Evolutionary conservation across 2,888 invertebrate genomes (phyloP).

Genomic region (Copidosoma aretas): DNA sequence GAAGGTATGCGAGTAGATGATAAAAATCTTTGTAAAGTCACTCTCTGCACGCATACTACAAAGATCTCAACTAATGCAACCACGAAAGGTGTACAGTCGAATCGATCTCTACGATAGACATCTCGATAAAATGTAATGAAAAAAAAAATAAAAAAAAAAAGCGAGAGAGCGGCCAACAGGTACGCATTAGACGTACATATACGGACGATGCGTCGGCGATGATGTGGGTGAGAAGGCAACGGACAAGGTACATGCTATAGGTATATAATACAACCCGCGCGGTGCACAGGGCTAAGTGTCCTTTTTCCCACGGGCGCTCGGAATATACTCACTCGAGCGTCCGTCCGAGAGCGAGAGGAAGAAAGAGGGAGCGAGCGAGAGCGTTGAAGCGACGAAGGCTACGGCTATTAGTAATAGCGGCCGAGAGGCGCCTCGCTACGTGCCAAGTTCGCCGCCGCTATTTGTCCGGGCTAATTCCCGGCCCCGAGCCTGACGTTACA

Average conservation of each 20-base stretch:
- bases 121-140: too few relatives aligned
- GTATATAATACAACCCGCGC: background rate
- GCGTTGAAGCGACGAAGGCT: too few relatives aligned
- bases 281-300: constrained; percentile 1
- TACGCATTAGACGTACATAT: background rate
- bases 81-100: too few relatives aligned
- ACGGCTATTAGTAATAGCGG: constrained; percentile 46
- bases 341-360: background rate
- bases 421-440: constrained; percentile 43
- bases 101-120: too few relatives aligned
- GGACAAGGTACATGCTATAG: background rate
- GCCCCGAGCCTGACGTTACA: constrained; percentile 10
- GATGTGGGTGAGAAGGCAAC: background rate
- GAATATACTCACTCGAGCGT: background rate
- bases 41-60: too few relatives aligned
- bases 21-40: too few relatives aligned
- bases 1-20: too few relatives aligned
- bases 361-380: background rate
- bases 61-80: too few relatives aligned
- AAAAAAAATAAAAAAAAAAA: background rate
- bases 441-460: constrained; percentile 32
- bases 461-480: constrained; percentile 41
- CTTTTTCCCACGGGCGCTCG: background rate
- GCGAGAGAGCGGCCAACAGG: background rate
- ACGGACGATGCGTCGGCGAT: background rate